Evolutionary conservation across 2,888 invertebrate species (phyloP), one percentile per base, ranked within the genome.

Genomic region (Eucera pruinosa): DNA sequence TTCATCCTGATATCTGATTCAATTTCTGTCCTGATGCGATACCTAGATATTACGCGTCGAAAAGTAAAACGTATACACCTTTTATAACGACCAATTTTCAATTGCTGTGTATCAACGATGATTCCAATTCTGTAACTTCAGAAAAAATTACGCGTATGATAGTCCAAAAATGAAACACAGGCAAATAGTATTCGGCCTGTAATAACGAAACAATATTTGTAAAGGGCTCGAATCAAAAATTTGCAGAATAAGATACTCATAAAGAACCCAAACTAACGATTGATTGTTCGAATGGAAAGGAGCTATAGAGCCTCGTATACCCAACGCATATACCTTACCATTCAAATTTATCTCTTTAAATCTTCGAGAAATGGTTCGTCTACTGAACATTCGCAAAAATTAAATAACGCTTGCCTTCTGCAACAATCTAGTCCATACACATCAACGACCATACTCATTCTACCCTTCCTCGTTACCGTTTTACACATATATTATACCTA

Each of bases 1-100:
- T 71, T 58, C 43, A 39, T 66, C 45, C 23, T 11, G 50, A 39
- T 74, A 62, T 74, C 45, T 39, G 72, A 72, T 58, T 41, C 39
- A 64, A 74, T 74, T 72, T 52, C 13, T 15, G 18, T 3, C 2
- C 39, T 13, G 57, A 64, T 52, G 43, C 41, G 23, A 62, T n/a
- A 50, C 25, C 43, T 15, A 5, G 27, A 52, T 30, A 43, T 25
- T 1, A 6, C 4, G 25, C 7, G 4, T 7, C 11, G 27, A 30
- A 41, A 60, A 68, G 41, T 30, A 3, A 39, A 47, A 45, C 15
- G 23, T 11, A 9, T 27, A 45, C 52, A 18, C 25, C 7, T 52
- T 62, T 71, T 57, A 33, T 20, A 15, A 15, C 1, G 15, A 6
- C 9, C 33, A 58, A 57, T 55, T 70, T 66, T 48, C 47, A 36